phyloP scores from a whole-genome alignment of 1,140 invertebrate genomes.

The Oryzaephilus surinamensis region DNA sequence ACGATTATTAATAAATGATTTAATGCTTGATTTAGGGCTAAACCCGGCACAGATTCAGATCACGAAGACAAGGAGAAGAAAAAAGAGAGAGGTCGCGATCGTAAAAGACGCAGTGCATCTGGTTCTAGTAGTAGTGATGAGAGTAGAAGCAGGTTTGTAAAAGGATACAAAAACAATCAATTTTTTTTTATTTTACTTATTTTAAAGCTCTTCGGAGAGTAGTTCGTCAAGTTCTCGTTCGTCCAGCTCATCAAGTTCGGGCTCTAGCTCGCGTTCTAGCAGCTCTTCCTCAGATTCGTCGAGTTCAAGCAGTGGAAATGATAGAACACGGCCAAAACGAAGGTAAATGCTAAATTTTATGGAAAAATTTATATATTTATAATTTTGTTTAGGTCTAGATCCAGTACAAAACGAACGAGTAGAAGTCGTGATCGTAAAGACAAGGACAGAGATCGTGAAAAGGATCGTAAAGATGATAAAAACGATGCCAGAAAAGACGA shows the following conservation, averaged over 20 bases:
- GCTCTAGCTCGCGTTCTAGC: slow-evolving; percentile 62
- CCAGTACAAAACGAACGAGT: slow-evolving; percentile 32
- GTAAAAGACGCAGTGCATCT: slow-evolving; percentile 54
- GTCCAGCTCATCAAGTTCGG: slow-evolving; percentile 54
- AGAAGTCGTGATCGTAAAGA: slow-evolving; percentile 40
- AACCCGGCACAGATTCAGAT: slow-evolving; percentile 25
- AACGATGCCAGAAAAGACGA: slow-evolving; percentile 44
- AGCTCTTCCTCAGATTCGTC: slow-evolving; percentile 50
- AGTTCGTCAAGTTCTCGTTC: slow-evolving; percentile 52
- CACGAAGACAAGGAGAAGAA: slow-evolving; percentile 57
- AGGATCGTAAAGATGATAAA: slow-evolving; percentile 34
- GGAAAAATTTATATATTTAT: slow-evolving; percentile 14
- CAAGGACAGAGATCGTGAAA: slow-evolving; percentile 42
- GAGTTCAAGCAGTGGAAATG: slow-evolving; percentile 46
- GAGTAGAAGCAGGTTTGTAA: slow-evolving; percentile 51
- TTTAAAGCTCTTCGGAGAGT: slow-evolving; percentile 62
- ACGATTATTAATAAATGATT: too few species aligned
- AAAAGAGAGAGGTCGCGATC: slow-evolving; percentile 48
- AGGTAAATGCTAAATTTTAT: too few species aligned
- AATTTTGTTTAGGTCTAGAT: slow-evolving; percentile 24
- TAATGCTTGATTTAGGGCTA: slow-evolving; percentile 26
- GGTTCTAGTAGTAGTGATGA: slow-evolving; percentile 66
- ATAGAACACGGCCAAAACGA: slow-evolving; percentile 47
- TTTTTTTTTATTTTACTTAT: slow-evolving; percentile 18
- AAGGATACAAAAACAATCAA: slow-evolving; percentile 14